Percentiles rank a stretch among this genome's conserved stretches.
Conservation (phyloP, 2,888 invertebrate genomes). For the Linyphia triangularis region DNA sequence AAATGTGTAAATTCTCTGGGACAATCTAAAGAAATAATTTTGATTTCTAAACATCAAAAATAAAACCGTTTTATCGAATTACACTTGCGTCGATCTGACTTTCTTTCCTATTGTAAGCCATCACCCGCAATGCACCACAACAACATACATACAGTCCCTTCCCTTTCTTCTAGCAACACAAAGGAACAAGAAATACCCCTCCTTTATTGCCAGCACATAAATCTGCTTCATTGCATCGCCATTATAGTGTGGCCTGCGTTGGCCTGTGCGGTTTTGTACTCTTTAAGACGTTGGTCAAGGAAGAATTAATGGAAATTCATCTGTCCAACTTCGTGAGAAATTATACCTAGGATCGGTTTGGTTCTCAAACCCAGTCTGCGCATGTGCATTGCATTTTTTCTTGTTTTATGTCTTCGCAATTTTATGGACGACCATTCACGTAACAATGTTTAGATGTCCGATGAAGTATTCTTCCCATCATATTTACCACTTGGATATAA, state of each 20-base stretch:
- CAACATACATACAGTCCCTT: conserved; percentile 15
- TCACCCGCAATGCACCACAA: conserved; percentile 34
- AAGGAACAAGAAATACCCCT: conserved; percentile 44
- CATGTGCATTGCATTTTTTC: conserved; percentile 5
- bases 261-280: conserved; percentile 45
- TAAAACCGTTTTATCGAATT: not conserved
- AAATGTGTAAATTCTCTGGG: too few species aligned
- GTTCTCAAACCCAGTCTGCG: conserved; percentile 35
- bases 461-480: not conserved
- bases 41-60: too few species aligned
- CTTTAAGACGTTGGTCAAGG: conserved; percentile 52
- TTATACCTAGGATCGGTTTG: conserved; percentile 32
- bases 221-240: conserved; percentile 58
- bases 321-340: conserved; percentile 50
- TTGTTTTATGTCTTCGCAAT: conserved; percentile 22
- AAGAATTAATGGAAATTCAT: conserved; percentile 62
- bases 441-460: conserved; percentile 30
- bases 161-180: conserved; percentile 3
- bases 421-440: conserved; percentile 38
- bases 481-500: not conserved
- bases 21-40: too few species aligned
- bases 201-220: conserved; percentile 63
- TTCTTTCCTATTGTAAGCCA: not conserved
- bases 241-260: conserved; percentile 12
- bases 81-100: conserved; percentile 13